Conservation (phyloP, 2,113 vertebrate species). For the Tichodroma muraria region DNA sequence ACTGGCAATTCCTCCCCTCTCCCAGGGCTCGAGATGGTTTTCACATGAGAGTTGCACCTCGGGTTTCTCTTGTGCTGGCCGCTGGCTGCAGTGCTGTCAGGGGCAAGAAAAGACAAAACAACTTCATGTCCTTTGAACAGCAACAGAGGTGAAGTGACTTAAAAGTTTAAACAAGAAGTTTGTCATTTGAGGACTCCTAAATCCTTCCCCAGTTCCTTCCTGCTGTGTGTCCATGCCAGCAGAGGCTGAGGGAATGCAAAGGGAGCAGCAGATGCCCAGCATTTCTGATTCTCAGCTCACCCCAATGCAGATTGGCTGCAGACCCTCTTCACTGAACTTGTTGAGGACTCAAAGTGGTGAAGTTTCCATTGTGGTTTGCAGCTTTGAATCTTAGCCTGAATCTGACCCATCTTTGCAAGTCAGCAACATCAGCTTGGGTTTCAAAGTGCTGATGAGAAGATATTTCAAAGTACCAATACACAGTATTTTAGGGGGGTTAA, state of each 20-base stretch:
- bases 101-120: background rate
- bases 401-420: background rate
- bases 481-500: background rate
- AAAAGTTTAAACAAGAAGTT: background rate
- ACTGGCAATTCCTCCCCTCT: background rate
- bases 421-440: background rate
- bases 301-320: background rate
- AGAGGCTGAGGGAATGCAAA: background rate
- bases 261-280: background rate
- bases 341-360: background rate
- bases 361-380: background rate
- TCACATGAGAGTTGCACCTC: background rate
- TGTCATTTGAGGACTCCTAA: background rate
- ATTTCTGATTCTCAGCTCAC: background rate
- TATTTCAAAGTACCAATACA: background rate
- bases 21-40: background rate
- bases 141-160: background rate
- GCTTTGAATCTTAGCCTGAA: background rate
- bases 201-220: background rate
- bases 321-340: background rate
- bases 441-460: background rate
- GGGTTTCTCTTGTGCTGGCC: background rate
- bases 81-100: background rate
- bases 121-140: background rate
- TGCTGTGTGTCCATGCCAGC: background rate